Evolutionary conservation across 2,113 vertebrate species (phyloP), one percentile per base, ranked within the genome.

Genomic region (Triplophysa tibetana): DNA sequence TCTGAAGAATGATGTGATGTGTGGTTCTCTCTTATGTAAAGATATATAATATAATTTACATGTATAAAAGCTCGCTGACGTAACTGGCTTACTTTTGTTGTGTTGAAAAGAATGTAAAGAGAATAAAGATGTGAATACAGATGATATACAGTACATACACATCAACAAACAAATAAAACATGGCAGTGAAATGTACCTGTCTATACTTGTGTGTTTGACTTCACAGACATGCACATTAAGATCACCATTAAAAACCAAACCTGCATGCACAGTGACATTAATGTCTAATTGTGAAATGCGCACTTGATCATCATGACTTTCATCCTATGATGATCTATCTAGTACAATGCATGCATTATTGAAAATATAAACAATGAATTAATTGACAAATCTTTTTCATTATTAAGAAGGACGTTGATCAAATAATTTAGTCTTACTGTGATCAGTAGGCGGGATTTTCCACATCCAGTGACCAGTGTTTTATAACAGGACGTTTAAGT

Each of bases 401-500:
- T 60, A 43, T 19, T 60, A 61, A 61, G 38, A 65, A 54, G 9
- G 43, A 12, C 43, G 65, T 19, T 9, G 12, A 38, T 12, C n/a
- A 33, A 64, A 21, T 64, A 26, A 17, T 19, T 76, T 65, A 21
- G 52, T 50, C 23, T 6, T 26, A 33, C 61, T 0, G 11, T 23
- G 56, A 19, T 64, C 19, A 70, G 4, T 74, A 68, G 69, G 26
- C 65, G 48, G 56, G 23, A 74, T 63, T 74, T 63, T 63, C 58
- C 58, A 63, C 24, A 50, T 23, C 61, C 26, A 58, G 4, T 58
- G 5, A 54, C 50, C 1, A 16, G 12, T 4, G 12, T 4, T 16
- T 14, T 5, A 9, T 24, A 9, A 11, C 41, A 43, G 54, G 16
- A 1, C 8, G 19, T n/a, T 56, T 56, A 29, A 75, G 79, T 24